A percentile compares a stretch with the other conserved stretches of the same genome.
These are phyloP conservation scores for Chironomus tentans DNA, from an alignment of 2,888 invertebrate genomes.

Conservation along the genomic window DNA sequence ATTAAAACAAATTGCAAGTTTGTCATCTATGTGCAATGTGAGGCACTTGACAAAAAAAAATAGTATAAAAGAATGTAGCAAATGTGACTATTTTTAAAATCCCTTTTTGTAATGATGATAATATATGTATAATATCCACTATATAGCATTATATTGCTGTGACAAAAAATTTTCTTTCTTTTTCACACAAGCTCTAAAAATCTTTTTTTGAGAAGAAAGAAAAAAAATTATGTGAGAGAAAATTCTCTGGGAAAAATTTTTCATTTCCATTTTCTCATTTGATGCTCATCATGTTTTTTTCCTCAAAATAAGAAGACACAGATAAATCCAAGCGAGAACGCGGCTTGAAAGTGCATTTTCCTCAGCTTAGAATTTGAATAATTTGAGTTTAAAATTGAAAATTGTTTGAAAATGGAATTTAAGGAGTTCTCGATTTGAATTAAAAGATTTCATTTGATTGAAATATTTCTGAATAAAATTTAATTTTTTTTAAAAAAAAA, in stretches of 20 bases:
- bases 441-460: too few relatives aligned
- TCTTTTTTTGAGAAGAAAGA: not conserved
- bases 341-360: not conserved
- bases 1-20: conserved; percentile 23
- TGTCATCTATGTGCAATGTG: not conserved
- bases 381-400: not conserved
- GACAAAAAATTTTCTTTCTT: conserved; percentile 5
- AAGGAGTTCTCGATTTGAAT: too few relatives aligned
- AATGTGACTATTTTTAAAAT: not conserved
- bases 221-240: not conserved
- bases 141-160: not conserved
- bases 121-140: not conserved
- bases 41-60: not conserved
- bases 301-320: not conserved
- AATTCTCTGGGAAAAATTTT: conserved; percentile 1
- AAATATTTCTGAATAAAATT: too few relatives aligned
- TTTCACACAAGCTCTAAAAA: not conserved
- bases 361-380: not conserved
- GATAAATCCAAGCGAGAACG: too few relatives aligned
- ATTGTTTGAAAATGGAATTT: too few relatives aligned
- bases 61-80: not conserved
- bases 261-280: not conserved
- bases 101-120: not conserved
- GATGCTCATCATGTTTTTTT: not conserved
- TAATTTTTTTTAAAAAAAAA: too few relatives aligned